A percentile compares a stretch with the other conserved stretches of the same genome.
These are phyloP conservation scores for Pelochelys cantorii DNA, from an alignment of 2,797 vertebrate genomes.

Conservation along the genomic window DNA sequence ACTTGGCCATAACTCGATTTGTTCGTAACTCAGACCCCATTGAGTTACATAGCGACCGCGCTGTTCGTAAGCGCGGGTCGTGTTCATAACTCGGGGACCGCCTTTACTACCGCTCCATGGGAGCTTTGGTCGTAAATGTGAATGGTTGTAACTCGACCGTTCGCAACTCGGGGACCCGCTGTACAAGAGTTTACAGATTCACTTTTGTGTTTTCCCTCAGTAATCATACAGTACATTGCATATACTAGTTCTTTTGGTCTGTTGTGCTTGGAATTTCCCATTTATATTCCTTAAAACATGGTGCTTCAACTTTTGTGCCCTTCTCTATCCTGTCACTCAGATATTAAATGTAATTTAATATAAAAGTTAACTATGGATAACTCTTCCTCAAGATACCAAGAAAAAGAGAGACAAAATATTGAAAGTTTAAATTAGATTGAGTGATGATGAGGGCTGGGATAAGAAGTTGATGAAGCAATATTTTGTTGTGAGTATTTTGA, in stretches of 20 bases:
- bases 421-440: neutral
- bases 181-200: neutral
- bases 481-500: neutral
- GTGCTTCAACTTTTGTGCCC: neutral
- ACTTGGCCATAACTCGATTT: no score
- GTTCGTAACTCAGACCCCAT: no score
- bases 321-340: neutral
- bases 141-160: no score
- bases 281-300: neutral
- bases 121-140: no score
- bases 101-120: no score
- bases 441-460: neutral
- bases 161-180: no score
- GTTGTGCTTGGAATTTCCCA: neutral
- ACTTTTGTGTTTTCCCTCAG: neutral
- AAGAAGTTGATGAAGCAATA: neutral
- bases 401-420: neutral
- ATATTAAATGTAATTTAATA: neutral
- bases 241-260: neutral
- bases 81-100: no score
- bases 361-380: neutral
- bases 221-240: neutral
- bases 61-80: no score
- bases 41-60: no score
- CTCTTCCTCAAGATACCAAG: rapidly evolving